Evolutionary conservation across 2,113 vertebrate genomes (phyloP).

Genomic region (Scytalopus superciliaris): DNA sequence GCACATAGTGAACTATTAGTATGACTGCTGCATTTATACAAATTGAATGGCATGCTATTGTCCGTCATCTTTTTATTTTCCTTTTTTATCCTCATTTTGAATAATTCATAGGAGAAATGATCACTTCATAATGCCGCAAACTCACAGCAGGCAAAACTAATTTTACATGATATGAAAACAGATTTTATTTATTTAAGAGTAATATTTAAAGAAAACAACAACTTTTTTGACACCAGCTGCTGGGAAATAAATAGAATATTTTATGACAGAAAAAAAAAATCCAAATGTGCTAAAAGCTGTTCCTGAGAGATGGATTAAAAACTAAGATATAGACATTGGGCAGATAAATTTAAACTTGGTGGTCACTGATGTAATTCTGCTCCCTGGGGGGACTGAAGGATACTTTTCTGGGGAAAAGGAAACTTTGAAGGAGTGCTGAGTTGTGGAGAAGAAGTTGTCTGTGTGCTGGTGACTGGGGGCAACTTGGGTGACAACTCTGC

Average conservation of each 20-base stretch:
- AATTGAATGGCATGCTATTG: slow-evolving; percentile 67
- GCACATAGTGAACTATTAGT: slow-evolving; percentile 45
- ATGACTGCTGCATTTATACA: slow-evolving; percentile 62
- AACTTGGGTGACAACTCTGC: background rate
- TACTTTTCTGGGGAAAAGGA: background rate
- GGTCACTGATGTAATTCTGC: slow-evolving; percentile 50
- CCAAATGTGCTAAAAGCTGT: slow-evolving; percentile 76
- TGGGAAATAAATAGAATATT: slow-evolving; percentile 84
- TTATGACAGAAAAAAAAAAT: slow-evolving; percentile 79
- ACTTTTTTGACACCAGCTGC: slow-evolving; percentile 84
- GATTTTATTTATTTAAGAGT: slow-evolving; percentile 86
- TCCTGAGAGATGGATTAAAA: slow-evolving; percentile 66
- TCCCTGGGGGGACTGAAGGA: background rate
- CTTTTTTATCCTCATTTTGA: slow-evolving; percentile 74
- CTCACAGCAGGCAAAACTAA: slow-evolving; percentile 82
- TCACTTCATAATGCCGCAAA: slow-evolving; percentile 80
- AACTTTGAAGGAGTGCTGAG: background rate
- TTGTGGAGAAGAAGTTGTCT: background rate
- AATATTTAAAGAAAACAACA: slow-evolving; percentile 84
- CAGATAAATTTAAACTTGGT: slow-evolving; percentile 67
- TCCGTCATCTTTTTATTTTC: slow-evolving; percentile 63
- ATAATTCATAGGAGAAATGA: slow-evolving; percentile 83
- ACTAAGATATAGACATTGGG: slow-evolving; percentile 45
- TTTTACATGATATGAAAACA: slow-evolving; percentile 81
- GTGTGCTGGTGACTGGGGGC: background rate